phyloP scores from a whole-genome alignment of 2,888 invertebrate genomes.

The Diogma glabrata region DNA sequence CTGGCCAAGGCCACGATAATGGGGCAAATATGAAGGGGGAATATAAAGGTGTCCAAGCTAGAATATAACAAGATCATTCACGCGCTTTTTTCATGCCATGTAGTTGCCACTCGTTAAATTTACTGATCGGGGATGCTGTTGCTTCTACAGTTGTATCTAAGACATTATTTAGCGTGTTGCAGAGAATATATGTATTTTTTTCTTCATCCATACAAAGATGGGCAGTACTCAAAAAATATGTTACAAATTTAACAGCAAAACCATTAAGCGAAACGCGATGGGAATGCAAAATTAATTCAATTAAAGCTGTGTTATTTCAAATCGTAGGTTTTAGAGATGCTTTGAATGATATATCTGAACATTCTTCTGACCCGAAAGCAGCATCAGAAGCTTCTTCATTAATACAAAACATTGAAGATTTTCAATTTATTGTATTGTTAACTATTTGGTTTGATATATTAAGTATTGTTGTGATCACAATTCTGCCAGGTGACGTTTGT shows the following conservation, averaged over 20 bases:
- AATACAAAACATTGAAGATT: slow-evolving; percentile 9
- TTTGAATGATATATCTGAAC: slow-evolving; percentile 8
- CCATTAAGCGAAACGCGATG: slow-evolving; percentile 10
- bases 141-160: background rate
- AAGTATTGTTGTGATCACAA: no score
- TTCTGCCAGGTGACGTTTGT: no score
- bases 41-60: slow-evolving; percentile 4
- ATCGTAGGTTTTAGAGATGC: slow-evolving; percentile 5
- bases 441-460: slow-evolving; percentile 8
- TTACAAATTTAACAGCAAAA: slow-evolving; percentile 6
- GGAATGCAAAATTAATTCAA: slow-evolving; percentile 5
- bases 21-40: background rate
- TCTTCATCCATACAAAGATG: slow-evolving; percentile 3
- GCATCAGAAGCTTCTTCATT: slow-evolving; percentile 7
- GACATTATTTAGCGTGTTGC: background rate
- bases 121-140: background rate
- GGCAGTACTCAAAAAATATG: slow-evolving; percentile 4
- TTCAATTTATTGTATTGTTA: slow-evolving; percentile 7
- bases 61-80: background rate
- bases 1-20: background rate
- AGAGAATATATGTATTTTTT: slow-evolving; percentile 3
- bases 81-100: slow-evolving; percentile 4
- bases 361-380: slow-evolving; percentile 8
- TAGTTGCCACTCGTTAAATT: background rate
- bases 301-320: slow-evolving; percentile 6